A percentile compares a stretch with the other conserved stretches of the same genome.
Conservation (phyloP, 2,113 vertebrate genomes). For the Chamaea fasciata region DNA sequence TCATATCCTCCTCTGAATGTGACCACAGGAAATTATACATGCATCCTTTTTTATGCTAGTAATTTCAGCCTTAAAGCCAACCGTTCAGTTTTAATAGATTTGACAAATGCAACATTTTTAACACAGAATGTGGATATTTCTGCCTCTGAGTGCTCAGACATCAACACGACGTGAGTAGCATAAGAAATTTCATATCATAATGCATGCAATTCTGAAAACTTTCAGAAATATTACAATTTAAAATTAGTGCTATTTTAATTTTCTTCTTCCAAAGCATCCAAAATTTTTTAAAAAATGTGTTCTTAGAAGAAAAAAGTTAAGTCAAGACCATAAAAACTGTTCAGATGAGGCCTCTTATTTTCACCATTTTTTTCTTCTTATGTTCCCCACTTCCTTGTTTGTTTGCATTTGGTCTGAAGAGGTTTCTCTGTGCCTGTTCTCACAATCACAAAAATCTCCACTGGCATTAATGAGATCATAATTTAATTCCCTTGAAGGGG, state of each 20-base stretch:
- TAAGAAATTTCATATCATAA: not conserved
- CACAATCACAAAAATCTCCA: not conserved
- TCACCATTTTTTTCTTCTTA: not conserved
- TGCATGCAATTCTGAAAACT: not conserved
- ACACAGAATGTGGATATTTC: not conserved
- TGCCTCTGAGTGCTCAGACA: constrained; percentile 53
- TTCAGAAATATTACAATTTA: not conserved
- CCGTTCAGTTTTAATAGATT: constrained; percentile 5
- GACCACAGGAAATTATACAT: constrained; percentile 41
- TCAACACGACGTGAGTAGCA: constrained; percentile 64
- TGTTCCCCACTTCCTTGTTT: not conserved
- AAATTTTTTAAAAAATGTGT: not conserved
- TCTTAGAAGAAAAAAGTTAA: not conserved
- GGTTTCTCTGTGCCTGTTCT: not conserved
- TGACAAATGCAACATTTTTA: constrained; percentile 65
- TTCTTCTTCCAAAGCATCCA: not conserved
- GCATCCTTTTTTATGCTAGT: constrained; percentile 67
- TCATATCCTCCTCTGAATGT: constrained; percentile 59
- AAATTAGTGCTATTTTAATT: not conserved
- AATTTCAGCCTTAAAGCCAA: constrained; percentile 52
- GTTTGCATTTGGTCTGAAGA: not conserved
- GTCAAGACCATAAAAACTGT: not conserved
- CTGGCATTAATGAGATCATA: not conserved
- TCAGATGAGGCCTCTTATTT: not conserved
- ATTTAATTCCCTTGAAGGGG: not conserved